Evolutionary conservation across 2,888 invertebrate species (phyloP), one percentile per base, ranked within the genome.

Genomic region (Gymnocheta viridis): DNA sequence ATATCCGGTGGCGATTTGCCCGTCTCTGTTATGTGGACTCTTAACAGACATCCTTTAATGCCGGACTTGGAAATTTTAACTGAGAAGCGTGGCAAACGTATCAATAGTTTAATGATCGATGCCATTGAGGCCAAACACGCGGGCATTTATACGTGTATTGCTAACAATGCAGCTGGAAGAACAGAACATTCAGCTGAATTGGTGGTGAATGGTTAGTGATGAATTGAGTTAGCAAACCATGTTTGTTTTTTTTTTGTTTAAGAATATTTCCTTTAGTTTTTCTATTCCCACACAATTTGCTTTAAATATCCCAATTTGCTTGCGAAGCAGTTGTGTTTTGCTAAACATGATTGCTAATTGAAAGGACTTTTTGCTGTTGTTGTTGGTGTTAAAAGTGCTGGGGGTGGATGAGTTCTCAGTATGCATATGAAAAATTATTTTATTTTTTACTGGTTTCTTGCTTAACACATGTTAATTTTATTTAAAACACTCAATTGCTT

Each of bases 1-100:
- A 94, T 95, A 86, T 93, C 95, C 85, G 94, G 95, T 89, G 96
- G 97, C 84, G 97, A 97, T 92, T 93, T 95, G 87, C 97, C 97
- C 12, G 93, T 97, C 85, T 94, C 93, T 85, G 95, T 97, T 84
- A 93, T 93, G 67, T 97, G 97, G 97, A 94, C 94, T 86, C 93
- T 96, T 85, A 94, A 94, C 89, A 93, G 93, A 22, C 91, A 90
- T 92, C 93, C 87, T 82, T 90, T 89, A 86, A 86, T 90, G 74
- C 89, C 91, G 35, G 89, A 89, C 38, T 91, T 91, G 86, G 91
- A 91, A 73, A 89, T 92, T 82, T 87, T 89, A 44, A 91, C 89
- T n/a, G 90, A 90, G 70, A 92, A 88, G 86, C 88, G 91, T 87
- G 93, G 93, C 74, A 92, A 93, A 88, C 91, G 93, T 85, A 93